Evolutionary conservation across 2,113 vertebrate genomes (phyloP).

Genomic region (Chionomys nivalis): DNA sequence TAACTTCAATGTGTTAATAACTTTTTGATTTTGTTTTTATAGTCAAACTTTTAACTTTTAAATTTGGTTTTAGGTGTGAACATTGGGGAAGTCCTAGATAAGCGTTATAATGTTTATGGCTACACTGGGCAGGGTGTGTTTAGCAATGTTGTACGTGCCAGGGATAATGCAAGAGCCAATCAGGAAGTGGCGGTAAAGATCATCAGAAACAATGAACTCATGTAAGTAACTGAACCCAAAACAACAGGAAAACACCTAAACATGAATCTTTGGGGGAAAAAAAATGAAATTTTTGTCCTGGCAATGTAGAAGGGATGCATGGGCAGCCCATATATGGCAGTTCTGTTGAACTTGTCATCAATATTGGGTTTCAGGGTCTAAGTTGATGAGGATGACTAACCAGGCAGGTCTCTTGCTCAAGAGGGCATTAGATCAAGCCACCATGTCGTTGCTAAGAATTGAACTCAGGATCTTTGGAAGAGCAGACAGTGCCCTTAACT

Average conservation of each 20-base stretch:
- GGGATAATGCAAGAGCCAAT: conserved; percentile 96
- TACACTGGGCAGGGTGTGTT: conserved; percentile 99
- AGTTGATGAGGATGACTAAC: no score
- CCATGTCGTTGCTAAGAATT: no score
- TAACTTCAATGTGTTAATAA: neutral
- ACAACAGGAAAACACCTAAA: neutral
- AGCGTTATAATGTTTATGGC: conserved; percentile 98
- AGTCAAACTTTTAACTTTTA: neutral
- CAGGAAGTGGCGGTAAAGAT: conserved; percentile 99
- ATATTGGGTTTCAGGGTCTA: no score
- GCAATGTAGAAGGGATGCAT: no score
- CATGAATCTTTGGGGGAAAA: neutral
- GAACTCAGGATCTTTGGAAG: no score
- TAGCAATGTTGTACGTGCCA: conserved; percentile 97
- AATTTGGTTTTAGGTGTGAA: conserved; percentile 92
- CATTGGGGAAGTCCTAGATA: conserved; percentile 98
- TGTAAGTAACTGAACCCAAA: conserved; percentile 87
- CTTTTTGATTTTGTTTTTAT: fast-evolving
- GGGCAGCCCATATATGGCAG: no score
- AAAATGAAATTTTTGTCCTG: no score
- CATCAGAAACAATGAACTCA: conserved; percentile 99
- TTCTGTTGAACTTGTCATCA: no score
- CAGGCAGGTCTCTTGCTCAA: no score
- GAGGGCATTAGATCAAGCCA: no score
- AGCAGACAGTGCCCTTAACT: no score